Percentiles rank a stretch among this genome's conserved stretches.
Evolutionary conservation across 1,140 invertebrate species (phyloP).

Genomic region (Paracyclopina nana): DNA sequence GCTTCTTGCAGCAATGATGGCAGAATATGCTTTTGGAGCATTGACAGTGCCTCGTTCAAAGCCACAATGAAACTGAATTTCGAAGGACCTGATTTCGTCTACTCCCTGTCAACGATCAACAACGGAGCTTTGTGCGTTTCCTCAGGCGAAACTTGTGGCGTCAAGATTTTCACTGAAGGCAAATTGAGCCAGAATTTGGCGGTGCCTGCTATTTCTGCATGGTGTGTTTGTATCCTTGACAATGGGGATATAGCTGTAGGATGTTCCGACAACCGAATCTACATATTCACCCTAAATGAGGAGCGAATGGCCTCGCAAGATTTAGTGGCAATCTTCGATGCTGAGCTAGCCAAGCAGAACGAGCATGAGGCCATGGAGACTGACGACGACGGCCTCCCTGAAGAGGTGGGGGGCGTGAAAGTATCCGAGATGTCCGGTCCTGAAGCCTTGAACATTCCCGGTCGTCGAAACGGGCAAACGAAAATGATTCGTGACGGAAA

Average conservation of each 20-base stretch:
- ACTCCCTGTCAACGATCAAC: too few species aligned
- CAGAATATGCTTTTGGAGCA: too few species aligned
- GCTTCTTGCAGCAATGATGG: too few species aligned
- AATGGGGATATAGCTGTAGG: slow-evolving; percentile 84
- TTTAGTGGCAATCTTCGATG: background rate
- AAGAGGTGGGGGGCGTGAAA: slow-evolving; percentile 58
- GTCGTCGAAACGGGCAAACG: slow-evolving; percentile 60
- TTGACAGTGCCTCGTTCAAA: too few species aligned
- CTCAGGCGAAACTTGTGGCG: background rate
- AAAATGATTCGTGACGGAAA: slow-evolving; percentile 55
- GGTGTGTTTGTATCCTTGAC: slow-evolving; percentile 53
- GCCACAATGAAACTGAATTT: too few species aligned
- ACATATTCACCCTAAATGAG: slow-evolving; percentile 56
- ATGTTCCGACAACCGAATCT: slow-evolving; percentile 57
- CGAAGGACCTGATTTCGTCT: too few species aligned
- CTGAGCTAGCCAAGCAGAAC: slow-evolving; percentile 21
- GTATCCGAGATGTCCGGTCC: slow-evolving; percentile 58
- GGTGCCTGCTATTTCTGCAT: slow-evolving; percentile 70
- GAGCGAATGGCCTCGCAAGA: slow-evolving; percentile 40
- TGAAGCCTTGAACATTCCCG: slow-evolving; percentile 50
- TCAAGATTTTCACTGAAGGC: background rate
- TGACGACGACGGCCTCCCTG: slow-evolving; percentile 19
- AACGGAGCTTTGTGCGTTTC: background rate
- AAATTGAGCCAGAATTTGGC: background rate
- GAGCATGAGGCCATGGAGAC: slow-evolving; percentile 15